Evolutionary conservation across 2,113 vertebrate species (phyloP), one percentile per base, ranked within the genome.

Genomic region (Plecotus auritus): DNA sequence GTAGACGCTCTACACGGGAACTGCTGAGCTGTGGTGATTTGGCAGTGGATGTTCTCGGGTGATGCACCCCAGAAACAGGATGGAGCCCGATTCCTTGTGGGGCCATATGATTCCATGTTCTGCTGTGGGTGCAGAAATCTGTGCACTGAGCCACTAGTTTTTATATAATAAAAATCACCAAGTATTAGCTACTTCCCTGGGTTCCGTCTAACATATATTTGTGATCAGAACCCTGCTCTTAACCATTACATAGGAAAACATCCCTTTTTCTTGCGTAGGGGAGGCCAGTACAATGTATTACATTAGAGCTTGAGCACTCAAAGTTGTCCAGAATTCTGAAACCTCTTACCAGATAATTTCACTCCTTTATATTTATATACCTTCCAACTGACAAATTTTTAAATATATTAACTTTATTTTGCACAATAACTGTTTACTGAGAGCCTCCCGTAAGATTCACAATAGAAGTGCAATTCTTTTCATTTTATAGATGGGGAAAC

Each of bases 201-300:
- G 11, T 47, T 86, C 49, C 11, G 1, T 67, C 73, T 77, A 49
- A 49, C 20, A 13, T n/a, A 4, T 35, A 3, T 2, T 1, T 47
- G 22, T 70, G 32, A 28, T 59, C 37, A 70, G 30, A 86, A 18
- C 17, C 22, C 23, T 23, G 11, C 16, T 76, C 40, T 67, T 67
- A 67, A 45, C 42, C 17, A 22, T 18, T 32, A 45, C 22, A 69
- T 30, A 23, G 30, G 56, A 9, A 37, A 64, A 37, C n/a, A 5
- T n/a, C 7, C 7, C 22, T 28, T 59, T 59, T 66, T 13, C 0
- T 64, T 64, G 3, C 12, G 47, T 3, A 26, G 22, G 9, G 7
- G 23, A 1, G 0, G 1, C 8, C 12, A n/a, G 47, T 10, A 77
- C 32, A n/a, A 12, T 23, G 30, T 45, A 14, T 37, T 59, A 28